Evolutionary conservation across 2,113 vertebrate genomes (phyloP).

Genomic region (Chiloscyllium plagiosum): DNA sequence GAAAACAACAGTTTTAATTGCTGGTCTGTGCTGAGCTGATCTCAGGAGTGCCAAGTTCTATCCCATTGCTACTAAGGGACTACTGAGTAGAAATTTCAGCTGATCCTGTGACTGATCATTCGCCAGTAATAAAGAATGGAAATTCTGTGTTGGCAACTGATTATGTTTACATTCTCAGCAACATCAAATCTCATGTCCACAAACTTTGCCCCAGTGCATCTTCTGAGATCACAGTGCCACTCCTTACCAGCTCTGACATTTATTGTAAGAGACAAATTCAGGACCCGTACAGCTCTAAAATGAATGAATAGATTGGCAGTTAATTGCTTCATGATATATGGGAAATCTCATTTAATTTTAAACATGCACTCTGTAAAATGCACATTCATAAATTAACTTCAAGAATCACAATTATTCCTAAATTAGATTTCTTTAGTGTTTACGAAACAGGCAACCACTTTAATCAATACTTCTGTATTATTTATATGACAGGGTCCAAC

Average conservation of each 20-base stretch:
- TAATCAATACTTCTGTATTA: background rate
- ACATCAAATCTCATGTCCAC: background rate
- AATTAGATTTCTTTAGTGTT: background rate
- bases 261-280: background rate
- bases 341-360: background rate
- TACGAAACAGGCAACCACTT: background rate
- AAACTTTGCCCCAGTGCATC: background rate
- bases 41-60: background rate
- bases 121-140: background rate
- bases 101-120: background rate
- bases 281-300: background rate
- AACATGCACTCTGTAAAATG: background rate
- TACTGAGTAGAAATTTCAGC: background rate
- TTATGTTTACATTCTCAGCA: background rate
- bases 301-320: background rate
- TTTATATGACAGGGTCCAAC: constrained; percentile 3
- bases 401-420: background rate
- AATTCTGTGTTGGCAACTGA: background rate
- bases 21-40: background rate
- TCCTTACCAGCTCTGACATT: background rate
- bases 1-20: background rate
- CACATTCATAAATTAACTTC: background rate
- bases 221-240: background rate
- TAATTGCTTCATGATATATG: background rate
- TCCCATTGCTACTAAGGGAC: background rate